phyloP scores from a whole-genome alignment of 2,888 invertebrate species.

The Megaustenia siamemsis region DNA sequence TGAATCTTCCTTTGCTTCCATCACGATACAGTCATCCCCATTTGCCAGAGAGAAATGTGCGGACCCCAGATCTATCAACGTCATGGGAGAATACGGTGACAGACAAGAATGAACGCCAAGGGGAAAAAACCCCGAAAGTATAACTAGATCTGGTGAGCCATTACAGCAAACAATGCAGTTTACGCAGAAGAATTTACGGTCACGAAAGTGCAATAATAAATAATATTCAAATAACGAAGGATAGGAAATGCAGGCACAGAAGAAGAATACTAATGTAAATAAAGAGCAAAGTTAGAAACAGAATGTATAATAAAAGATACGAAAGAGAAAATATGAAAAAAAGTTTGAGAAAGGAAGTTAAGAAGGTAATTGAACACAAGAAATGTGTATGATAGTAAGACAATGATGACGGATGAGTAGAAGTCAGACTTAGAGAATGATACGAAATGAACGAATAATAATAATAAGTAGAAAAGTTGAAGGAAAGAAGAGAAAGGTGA shows the following conservation, averaged over 20 bases:
- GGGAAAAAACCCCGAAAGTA: neutral
- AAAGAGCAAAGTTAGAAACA: too few relatives aligned
- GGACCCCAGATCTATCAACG: slow-evolving; percentile 25
- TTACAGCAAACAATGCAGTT: neutral
- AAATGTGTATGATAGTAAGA: too few relatives aligned
- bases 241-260: neutral
- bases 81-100: neutral
- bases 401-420: too few relatives aligned
- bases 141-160: neutral
- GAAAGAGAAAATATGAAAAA: too few relatives aligned
- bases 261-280: neutral
- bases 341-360: too few relatives aligned
- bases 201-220: neutral
- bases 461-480: too few relatives aligned
- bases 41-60: slow-evolving; percentile 22
- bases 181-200: neutral
- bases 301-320: too few relatives aligned
- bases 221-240: neutral
- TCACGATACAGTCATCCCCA: slow-evolving; percentile 28
- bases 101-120: neutral
- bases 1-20: neutral
- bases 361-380: too few relatives aligned
- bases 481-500: too few relatives aligned
- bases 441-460: too few relatives aligned
- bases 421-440: too few relatives aligned